Conservation (phyloP, 2,113 vertebrate genomes). For the Agapornis roseicollis region DNA sequence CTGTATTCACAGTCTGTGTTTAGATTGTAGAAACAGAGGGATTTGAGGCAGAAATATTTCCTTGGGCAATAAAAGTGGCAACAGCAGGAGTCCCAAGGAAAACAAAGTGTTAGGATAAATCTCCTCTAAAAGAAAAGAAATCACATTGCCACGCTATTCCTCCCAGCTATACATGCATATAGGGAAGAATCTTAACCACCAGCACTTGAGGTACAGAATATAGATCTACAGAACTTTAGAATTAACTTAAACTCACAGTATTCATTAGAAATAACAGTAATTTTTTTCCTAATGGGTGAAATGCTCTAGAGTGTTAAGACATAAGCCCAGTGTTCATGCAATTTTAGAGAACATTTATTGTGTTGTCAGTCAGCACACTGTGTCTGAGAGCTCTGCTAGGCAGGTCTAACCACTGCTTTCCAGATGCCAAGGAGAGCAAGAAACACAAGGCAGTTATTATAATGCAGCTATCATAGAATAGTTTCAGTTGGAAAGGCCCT, state of each 20-base stretch:
- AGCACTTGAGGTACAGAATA: background rate
- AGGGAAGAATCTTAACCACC: slow-evolving; percentile 13
- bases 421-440: background rate
- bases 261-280: background rate
- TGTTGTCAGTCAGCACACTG: background rate
- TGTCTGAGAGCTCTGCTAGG: background rate
- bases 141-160: background rate
- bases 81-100: slow-evolving; percentile 46
- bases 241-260: background rate
- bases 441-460: background rate
- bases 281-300: background rate
- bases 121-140: background rate
- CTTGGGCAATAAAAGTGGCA: slow-evolving; percentile 51
- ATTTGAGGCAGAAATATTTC: slow-evolving; percentile 55
- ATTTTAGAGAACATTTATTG: background rate
- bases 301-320: background rate
- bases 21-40: background rate
- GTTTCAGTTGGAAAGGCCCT: background rate
- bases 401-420: background rate
- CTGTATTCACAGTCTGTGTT: background rate
- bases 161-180: background rate
- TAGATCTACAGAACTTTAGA: background rate
- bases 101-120: slow-evolving; percentile 35
- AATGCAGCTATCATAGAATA: background rate
- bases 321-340: background rate